These are phyloP conservation scores for Vulpes lagopus DNA, from an alignment of 2,113 vertebrate species.

Conservation along the genomic window DNA sequence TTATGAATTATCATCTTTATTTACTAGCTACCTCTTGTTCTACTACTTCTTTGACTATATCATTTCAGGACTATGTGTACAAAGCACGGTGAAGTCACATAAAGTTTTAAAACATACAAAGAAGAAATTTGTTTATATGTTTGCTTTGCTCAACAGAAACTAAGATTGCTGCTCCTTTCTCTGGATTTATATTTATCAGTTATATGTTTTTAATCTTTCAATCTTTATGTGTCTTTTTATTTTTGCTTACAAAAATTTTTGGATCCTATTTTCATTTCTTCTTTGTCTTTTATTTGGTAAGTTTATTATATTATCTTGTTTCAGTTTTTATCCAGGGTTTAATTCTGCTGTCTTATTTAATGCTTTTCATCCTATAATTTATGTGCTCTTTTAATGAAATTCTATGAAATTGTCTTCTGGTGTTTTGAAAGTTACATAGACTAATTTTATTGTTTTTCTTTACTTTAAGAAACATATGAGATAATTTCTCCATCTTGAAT, in stretches of 20 bases:
- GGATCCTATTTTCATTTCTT: not conserved
- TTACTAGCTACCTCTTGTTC: not conserved
- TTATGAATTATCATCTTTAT: not conserved
- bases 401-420: not conserved
- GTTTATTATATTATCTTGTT: not conserved
- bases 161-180: not conserved
- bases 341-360: not conserved
- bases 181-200: not conserved
- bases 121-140: not conserved
- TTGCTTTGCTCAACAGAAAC: not conserved
- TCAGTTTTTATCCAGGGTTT: not conserved
- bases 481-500: not conserved
- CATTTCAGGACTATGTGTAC: not conserved
- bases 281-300: not conserved
- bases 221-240: not conserved
- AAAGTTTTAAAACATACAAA: not conserved
- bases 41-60: not conserved
- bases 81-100: not conserved
- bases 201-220: not conserved
- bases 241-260: not conserved
- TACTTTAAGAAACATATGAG: not conserved
- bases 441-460: slow-evolving; percentile 1
- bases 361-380: not conserved
- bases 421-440: not conserved
- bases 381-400: not conserved